A percentile compares a stretch with the other conserved stretches of the same genome.
Conservation (phyloP, 2,113 vertebrate genomes). For the Sceloporus undulatus region DNA sequence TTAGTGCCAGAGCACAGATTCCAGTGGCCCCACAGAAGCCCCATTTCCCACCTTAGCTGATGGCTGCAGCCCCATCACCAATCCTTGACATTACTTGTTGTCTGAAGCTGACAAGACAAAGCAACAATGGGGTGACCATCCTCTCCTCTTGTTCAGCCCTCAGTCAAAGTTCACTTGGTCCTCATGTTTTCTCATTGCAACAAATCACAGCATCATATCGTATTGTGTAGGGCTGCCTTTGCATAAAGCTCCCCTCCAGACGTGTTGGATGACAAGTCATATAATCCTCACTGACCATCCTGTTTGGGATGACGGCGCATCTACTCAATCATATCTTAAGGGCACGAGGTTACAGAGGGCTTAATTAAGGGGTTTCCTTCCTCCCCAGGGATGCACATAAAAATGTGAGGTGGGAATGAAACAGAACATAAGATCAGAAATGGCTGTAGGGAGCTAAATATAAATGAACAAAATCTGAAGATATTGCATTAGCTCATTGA, state of each 20-base stretch:
- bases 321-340: neutral
- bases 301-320: neutral
- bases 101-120: neutral
- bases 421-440: neutral
- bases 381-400: neutral
- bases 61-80: neutral
- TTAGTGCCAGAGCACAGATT: neutral
- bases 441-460: neutral
- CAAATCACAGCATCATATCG: no score
- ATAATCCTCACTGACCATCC: neutral
- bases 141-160: neutral
- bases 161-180: neutral
- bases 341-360: neutral
- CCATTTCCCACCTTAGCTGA: no score
- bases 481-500: neutral
- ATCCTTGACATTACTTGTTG: neutral
- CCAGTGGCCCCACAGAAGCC: neutral
- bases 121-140: neutral
- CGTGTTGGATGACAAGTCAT: neutral
- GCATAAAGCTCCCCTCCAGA: neutral
- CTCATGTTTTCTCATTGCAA: neutral
- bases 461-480: slow-evolving; percentile 8
- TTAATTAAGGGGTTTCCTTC: neutral
- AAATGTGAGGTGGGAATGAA: neutral
- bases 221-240: no score